phyloP scores from a whole-genome alignment of 2,888 invertebrate genomes.

The Liodrosophila aerea region DNA sequence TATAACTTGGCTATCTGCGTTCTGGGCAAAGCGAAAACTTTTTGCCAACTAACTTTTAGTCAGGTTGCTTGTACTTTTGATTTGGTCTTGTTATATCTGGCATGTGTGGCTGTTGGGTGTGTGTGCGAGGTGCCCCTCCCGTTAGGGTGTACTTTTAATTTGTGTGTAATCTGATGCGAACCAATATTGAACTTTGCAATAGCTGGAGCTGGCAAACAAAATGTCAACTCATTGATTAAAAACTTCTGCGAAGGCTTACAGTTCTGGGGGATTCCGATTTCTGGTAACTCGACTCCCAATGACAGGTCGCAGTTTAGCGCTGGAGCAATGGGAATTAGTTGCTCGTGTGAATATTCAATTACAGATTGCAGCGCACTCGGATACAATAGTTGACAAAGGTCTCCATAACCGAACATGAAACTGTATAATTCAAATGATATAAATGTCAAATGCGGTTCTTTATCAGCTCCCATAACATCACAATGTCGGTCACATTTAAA shows the following conservation, averaged over 20 bases:
- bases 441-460: too few species aligned
- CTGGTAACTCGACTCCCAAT: slow-evolving; percentile 48
- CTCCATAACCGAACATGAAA: neutral
- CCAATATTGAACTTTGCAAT: slow-evolving; percentile 71
- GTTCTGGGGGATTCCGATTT: slow-evolving; percentile 14
- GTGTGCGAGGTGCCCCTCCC: neutral
- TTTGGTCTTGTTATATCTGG: slow-evolving; percentile 19
- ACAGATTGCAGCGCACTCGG: slow-evolving; percentile 28
- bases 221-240: slow-evolving; percentile 73
- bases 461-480: too few species aligned
- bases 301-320: slow-evolving; percentile 27
- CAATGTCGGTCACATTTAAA: too few species aligned
- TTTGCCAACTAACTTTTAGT: slow-evolving; percentile 42
- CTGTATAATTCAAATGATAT: too few species aligned
- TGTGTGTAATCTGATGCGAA: slow-evolving; percentile 70
- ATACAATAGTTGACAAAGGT: neutral
- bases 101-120: too few species aligned
- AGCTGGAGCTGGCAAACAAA: slow-evolving; percentile 48
- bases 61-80: slow-evolving; percentile 36
- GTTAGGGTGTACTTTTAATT: slow-evolving; percentile 56
- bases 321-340: slow-evolving; percentile 18
- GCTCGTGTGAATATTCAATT: slow-evolving; percentile 47
- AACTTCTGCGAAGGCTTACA: slow-evolving; percentile 58
- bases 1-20: slow-evolving; percentile 24
- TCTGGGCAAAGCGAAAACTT: slow-evolving; percentile 18